These are phyloP conservation scores for Euphonia xanthogaster DNA, from an alignment of 2,797 vertebrate species.

Conservation along the genomic window DNA sequence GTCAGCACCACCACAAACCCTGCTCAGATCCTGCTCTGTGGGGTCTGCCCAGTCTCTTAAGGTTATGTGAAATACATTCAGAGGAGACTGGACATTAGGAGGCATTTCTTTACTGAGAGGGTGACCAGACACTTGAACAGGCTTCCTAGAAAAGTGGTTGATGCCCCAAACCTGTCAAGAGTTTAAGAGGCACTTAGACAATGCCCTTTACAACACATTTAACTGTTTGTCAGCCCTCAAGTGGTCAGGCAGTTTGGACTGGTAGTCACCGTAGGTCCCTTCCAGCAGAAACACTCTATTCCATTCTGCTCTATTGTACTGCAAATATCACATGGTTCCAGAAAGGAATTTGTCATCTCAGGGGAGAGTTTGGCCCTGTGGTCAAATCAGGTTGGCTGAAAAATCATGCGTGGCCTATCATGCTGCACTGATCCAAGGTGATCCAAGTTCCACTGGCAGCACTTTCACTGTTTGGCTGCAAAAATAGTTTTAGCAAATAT, in stretches of 20 bases:
- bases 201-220: neutral
- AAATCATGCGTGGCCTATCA: neutral
- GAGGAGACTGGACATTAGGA: neutral
- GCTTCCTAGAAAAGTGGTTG: neutral
- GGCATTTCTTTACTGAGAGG: neutral
- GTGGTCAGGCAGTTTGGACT: neutral
- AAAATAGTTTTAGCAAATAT: neutral
- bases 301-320: neutral
- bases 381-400: neutral
- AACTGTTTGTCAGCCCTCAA: neutral
- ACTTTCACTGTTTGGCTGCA: neutral
- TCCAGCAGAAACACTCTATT: neutral
- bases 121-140: neutral
- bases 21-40: neutral
- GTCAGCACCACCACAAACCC: neutral
- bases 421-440: neutral
- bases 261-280: rapidly evolving
- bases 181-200: neutral
- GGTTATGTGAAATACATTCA: neutral
- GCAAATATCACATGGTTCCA: neutral
- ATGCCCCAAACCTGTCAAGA: neutral
- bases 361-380: neutral
- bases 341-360: neutral
- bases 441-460: neutral
- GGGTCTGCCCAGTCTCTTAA: neutral